phyloP scores from a whole-genome alignment of 1,140 invertebrate genomes.

The Eriocheir sinensis region DNA sequence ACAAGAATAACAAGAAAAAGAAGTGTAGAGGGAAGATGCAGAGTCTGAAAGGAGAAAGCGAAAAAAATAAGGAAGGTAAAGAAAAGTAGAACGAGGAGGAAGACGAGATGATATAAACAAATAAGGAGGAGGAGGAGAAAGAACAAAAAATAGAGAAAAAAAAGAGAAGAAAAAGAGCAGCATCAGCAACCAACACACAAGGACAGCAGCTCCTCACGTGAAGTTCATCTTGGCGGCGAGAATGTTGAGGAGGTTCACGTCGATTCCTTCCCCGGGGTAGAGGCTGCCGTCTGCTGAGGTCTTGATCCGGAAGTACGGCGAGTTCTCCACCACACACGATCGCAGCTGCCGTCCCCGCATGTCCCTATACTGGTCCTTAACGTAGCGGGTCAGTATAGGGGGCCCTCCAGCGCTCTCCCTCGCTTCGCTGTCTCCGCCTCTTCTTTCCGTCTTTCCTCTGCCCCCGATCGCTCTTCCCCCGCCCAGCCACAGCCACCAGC shows the following conservation, averaged over 20 bases:
- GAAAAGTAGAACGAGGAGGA: too few species aligned
- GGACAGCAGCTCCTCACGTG: constrained; percentile 43
- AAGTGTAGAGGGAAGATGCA: too few species aligned
- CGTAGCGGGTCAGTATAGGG: constrained; percentile 11
- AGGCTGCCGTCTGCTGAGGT: not conserved
- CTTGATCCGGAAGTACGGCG: constrained; percentile 54
- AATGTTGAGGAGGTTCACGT: constrained; percentile 53
- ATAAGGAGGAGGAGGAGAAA: too few species aligned
- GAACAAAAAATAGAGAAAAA: too few species aligned
- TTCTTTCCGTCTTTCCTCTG: too few species aligned
- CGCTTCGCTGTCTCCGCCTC: not conserved
- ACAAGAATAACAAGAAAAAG: too few species aligned
- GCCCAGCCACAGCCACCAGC: constrained; percentile 24
- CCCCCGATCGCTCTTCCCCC: not conserved
- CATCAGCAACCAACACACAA: not conserved
- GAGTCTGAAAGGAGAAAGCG: too few species aligned
- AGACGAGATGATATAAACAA: too few species aligned
- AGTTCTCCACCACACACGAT: constrained; percentile 52
- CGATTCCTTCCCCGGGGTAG: constrained; percentile 24
- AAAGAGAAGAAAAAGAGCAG: not conserved
- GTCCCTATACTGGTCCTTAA: constrained; percentile 45
- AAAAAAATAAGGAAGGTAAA: too few species aligned
- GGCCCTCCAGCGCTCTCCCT: not conserved
- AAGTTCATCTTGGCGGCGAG: constrained; percentile 52
- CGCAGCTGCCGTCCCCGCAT: constrained; percentile 52